phyloP scores from a whole-genome alignment of 2,113 vertebrate genomes.

The Etheostoma spectabile region DNA sequence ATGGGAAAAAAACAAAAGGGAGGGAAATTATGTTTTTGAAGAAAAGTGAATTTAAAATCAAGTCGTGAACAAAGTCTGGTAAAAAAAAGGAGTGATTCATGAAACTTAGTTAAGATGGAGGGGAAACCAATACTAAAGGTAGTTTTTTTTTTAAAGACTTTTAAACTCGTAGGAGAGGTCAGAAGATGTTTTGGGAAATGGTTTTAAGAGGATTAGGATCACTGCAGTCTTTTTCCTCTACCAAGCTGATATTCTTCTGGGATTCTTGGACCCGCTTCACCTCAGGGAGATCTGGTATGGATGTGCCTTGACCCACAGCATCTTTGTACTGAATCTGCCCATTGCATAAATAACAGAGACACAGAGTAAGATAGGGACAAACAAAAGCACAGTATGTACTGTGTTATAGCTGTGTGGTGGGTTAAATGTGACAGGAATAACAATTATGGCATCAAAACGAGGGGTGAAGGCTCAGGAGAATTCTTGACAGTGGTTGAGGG shows the following conservation, averaged over 20 bases:
- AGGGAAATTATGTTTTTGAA: background rate
- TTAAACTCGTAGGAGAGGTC: background rate
- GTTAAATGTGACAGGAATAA: slow-evolving; percentile 22
- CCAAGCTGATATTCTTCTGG: slow-evolving; percentile 99
- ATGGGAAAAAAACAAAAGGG: background rate
- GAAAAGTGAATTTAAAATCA: slow-evolving; percentile 7
- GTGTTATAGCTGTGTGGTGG: slow-evolving; percentile 33
- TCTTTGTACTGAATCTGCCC: slow-evolving; percentile 96
- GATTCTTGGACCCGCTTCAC: slow-evolving; percentile 95
- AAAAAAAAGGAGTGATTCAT: slow-evolving; percentile 33
- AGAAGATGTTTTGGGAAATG: background rate
- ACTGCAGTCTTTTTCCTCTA: slow-evolving; percentile 77
- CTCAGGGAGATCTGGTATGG: slow-evolving; percentile 94
- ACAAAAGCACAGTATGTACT: slow-evolving; percentile 3
- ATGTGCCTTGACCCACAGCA: slow-evolving; percentile 91
- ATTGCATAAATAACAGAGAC: slow-evolving; percentile 51
- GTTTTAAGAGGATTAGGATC: slow-evolving; percentile 8
- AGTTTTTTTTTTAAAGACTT: background rate
- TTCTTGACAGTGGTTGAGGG: slow-evolving; percentile 1
- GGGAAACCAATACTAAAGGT: background rate
- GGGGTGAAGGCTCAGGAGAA: slow-evolving; percentile 6
- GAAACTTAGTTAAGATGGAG: slow-evolving; percentile 47
- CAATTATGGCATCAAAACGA: background rate
- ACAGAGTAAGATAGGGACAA: slow-evolving; percentile 53
- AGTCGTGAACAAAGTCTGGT: background rate